Percentiles rank a stretch among this genome's conserved stretches.
Conservation (phyloP, 2,888 invertebrate species). For the Hemithea aestivaria region DNA sequence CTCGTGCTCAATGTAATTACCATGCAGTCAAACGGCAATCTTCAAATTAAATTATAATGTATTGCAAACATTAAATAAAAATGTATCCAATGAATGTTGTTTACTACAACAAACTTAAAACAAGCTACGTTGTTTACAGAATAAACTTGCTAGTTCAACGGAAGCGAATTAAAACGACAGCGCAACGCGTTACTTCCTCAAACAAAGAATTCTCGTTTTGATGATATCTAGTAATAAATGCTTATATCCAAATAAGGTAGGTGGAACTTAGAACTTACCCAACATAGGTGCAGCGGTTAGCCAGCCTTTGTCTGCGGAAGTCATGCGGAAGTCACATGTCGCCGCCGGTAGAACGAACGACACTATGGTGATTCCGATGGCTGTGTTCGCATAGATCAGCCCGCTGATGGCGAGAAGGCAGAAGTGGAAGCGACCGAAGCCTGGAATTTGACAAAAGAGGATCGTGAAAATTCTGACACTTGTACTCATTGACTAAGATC, state of each 20-base stretch:
- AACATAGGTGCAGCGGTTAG: slow-evolving; percentile 88
- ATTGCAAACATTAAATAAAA: too few relatives aligned
- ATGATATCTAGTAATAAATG: slow-evolving; percentile 7
- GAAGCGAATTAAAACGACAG: slow-evolving; percentile 9
- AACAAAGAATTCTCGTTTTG: not conserved
- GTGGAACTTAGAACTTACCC: slow-evolving; percentile 64
- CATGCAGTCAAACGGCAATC: too few relatives aligned
- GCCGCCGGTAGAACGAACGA: slow-evolving; percentile 92
- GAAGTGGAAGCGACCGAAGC: slow-evolving; percentile 91
- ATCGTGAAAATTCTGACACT: not conserved
- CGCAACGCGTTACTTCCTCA: slow-evolving; percentile 6
- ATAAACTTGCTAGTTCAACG: not conserved
- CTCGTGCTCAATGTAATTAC: too few relatives aligned
- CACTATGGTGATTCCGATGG: slow-evolving; percentile 88
- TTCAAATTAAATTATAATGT: too few relatives aligned
- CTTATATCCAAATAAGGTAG: slow-evolving; percentile 7
- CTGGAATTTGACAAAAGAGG: slow-evolving; percentile 58
- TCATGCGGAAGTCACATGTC: slow-evolving; percentile 89
- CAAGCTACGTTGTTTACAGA: too few relatives aligned
- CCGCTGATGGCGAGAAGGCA: slow-evolving; percentile 86
- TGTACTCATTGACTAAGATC: too few relatives aligned
- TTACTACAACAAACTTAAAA: too few relatives aligned
- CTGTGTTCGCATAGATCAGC: slow-evolving; percentile 89
- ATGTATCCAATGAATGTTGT: too few relatives aligned
- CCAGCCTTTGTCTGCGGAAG: slow-evolving; percentile 87